Conservation (phyloP, 2,888 invertebrate genomes). For the Ctenicera cuprea region DNA sequence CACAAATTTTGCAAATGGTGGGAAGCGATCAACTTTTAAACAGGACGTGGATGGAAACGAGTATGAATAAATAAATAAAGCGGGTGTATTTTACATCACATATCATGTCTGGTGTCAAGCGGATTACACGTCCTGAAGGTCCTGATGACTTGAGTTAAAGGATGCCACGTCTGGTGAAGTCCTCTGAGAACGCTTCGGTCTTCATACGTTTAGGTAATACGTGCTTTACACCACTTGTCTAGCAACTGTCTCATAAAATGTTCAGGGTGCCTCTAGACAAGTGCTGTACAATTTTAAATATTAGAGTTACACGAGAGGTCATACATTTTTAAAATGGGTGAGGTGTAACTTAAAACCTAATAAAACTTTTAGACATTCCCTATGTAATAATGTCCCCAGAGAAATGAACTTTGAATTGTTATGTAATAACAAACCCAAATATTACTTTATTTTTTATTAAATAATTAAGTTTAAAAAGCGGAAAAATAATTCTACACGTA, state of each 20-base stretch:
- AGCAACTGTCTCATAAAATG: conserved; percentile 58
- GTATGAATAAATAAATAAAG: conserved; percentile 46
- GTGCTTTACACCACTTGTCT: conserved; percentile 59
- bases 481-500: too few species aligned
- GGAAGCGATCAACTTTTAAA: conserved; percentile 20
- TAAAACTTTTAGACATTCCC: conserved; percentile 36
- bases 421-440: too few species aligned
- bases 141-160: conserved; percentile 54
- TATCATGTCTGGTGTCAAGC: conserved; percentile 43
- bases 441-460: too few species aligned
- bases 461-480: too few species aligned
- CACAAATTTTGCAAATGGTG: conserved; percentile 24
- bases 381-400: neutral
- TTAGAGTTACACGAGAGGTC: conserved; percentile 42
- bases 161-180: conserved; percentile 47
- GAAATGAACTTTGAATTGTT: neutral
- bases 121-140: conserved; percentile 46
- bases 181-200: conserved; percentile 53
- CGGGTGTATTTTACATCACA: conserved; percentile 44
- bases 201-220: conserved; percentile 53
- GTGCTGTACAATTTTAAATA: conserved; percentile 50
- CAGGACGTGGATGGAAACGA: conserved; percentile 3
- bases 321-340: conserved; percentile 49
- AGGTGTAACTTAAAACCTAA: conserved; percentile 44
- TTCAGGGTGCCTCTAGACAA: conserved; percentile 44